phyloP scores from a whole-genome alignment of 2,113 vertebrate species.

The Equus quagga region DNA sequence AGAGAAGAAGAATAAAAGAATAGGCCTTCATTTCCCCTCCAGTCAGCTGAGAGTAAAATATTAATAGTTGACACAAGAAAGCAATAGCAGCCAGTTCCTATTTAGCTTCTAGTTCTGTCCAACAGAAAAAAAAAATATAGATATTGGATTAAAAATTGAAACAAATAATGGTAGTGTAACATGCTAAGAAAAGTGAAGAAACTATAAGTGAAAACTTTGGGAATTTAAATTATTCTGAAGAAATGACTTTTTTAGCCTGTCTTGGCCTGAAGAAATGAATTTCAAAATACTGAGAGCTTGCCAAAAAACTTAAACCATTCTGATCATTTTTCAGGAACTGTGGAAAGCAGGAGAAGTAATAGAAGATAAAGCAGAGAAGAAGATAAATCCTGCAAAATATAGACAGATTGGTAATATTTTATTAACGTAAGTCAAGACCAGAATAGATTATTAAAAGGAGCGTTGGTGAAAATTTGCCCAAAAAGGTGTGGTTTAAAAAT shows the following conservation, averaged over 20 bases:
- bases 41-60: neutral
- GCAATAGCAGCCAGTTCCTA: neutral
- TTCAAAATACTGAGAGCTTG: neutral
- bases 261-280: neutral
- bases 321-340: neutral
- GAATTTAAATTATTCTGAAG: neutral
- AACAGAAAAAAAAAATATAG: neutral
- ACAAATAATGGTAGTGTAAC: neutral
- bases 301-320: neutral
- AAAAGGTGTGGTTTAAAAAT: neutral
- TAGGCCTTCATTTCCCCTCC: neutral
- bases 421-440: neutral
- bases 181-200: neutral
- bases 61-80: neutral
- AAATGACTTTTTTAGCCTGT: neutral
- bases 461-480: neutral
- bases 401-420: neutral
- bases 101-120: neutral
- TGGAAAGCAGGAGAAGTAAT: neutral
- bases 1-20: neutral
- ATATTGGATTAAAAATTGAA: neutral
- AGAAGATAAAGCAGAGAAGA: neutral
- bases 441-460: conserved; percentile 1
- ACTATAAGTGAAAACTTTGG: neutral
- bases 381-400: neutral